phyloP scores from a whole-genome alignment of 2,888 invertebrate species.

The Agrochola litura region DNA sequence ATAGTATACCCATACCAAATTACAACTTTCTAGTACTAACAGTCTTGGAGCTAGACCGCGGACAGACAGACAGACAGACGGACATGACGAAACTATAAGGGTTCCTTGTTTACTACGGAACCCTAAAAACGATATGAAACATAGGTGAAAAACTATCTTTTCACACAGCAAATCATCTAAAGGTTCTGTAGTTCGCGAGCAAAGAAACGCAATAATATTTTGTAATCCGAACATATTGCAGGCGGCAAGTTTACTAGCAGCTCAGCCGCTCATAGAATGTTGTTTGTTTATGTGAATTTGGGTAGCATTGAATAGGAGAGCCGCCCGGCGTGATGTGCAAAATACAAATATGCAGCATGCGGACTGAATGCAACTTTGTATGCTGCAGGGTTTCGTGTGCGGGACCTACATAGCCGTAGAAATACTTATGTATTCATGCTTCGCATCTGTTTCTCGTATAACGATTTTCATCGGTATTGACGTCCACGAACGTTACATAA shows the following conservation, averaged over 20 bases:
- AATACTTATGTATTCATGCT: constrained; percentile 28
- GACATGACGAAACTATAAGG: too few relatives aligned
- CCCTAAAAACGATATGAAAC: constrained; percentile 11
- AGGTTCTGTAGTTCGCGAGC: constrained; percentile 62
- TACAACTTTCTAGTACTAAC: too few relatives aligned
- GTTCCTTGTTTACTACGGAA: too few relatives aligned
- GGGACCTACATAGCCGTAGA: constrained; percentile 28
- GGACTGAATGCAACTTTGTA: constrained; percentile 46
- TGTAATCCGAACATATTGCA: constrained; percentile 88
- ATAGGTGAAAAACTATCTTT: constrained; percentile 1
- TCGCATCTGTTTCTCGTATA: constrained; percentile 21
- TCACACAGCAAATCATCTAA: constrained; percentile 7
- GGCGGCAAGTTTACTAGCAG: constrained; percentile 78
- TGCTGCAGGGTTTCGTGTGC: constrained; percentile 8
- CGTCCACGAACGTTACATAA: background rate
- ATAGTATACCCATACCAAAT: too few relatives aligned
- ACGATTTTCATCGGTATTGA: background rate
- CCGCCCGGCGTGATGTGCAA: constrained; percentile 59
- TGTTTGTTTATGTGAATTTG: constrained; percentile 75
- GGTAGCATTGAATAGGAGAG: constrained; percentile 72
- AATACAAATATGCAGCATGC: constrained; percentile 49
- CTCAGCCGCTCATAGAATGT: constrained; percentile 69
- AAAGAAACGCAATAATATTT: constrained; percentile 80
- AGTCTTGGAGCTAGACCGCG: too few relatives aligned
- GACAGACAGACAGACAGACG: too few relatives aligned